Percentiles rank a stretch among this genome's conserved stretches.
phyloP scores from a whole-genome alignment of 2,113 vertebrate genomes.

The Mustela lutreola region DNA sequence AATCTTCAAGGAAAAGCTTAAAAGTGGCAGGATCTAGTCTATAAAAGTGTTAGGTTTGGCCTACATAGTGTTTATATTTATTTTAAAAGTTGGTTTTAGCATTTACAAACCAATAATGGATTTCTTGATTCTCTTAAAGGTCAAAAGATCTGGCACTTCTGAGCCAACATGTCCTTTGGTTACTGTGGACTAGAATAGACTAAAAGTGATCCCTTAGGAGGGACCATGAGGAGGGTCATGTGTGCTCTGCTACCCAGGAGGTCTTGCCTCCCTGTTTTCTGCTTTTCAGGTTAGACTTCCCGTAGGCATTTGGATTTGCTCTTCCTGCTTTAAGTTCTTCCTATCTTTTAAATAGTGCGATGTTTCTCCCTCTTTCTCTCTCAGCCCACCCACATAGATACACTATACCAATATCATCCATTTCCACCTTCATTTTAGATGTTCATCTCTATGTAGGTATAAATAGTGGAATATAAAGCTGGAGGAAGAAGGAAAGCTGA shows the following conservation, averaged over 20 bases:
- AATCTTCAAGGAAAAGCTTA: slow-evolving; percentile 13
- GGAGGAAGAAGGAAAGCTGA: neutral
- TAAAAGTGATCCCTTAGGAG: neutral
- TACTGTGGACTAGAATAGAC: neutral
- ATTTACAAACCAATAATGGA: neutral
- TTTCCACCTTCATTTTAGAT: neutral
- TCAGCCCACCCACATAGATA: neutral
- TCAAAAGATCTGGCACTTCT: neutral
- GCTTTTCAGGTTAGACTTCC: neutral
- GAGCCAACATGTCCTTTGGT: neutral
- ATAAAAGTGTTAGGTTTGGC: neutral
- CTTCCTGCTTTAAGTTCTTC: neutral
- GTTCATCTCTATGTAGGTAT: neutral
- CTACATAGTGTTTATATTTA: neutral
- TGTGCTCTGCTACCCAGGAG: neutral
- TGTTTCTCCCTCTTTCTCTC: neutral
- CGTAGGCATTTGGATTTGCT: neutral
- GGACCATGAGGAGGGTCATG: too few species aligned
- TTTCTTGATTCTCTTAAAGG: slow-evolving; percentile 50
- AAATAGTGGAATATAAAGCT: neutral
- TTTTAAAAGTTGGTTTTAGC: slow-evolving; percentile 22
- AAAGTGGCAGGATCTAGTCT: neutral
- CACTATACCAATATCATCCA: neutral
- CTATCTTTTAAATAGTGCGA: neutral
- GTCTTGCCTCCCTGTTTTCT: neutral